Conservation (phyloP, 2,797 vertebrate species). For the Peromyscus aztecus region DNA sequence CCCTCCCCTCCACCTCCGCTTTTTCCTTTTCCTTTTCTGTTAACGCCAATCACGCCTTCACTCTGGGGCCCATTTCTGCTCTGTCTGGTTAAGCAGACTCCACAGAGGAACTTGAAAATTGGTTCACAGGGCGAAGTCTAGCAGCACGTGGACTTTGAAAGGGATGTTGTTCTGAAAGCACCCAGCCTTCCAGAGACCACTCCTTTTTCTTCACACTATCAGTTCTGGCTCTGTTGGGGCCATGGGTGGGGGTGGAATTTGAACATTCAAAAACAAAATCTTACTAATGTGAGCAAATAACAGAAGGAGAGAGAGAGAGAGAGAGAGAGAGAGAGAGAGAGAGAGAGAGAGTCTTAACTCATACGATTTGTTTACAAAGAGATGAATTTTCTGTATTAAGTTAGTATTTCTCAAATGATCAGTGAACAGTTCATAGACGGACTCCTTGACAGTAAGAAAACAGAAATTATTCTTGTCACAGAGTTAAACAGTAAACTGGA, state of each 20-base stretch:
- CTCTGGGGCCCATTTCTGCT: neutral
- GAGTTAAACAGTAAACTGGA: neutral
- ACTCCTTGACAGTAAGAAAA: neutral
- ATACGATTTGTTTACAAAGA: neutral
- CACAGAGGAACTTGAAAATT: neutral
- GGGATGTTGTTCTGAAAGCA: neutral
- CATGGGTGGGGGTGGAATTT: neutral
- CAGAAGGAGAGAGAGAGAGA: neutral
- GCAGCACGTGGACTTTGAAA: neutral
- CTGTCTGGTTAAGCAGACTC: neutral
- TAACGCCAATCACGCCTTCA: neutral
- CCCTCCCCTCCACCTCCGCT: no score
- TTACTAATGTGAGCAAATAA: neutral
- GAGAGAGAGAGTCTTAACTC: neutral
- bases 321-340: neutral
- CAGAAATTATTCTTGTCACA: neutral
- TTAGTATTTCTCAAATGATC: slow-evolving; percentile 47
- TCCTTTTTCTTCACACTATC: neutral
- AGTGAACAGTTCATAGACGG: neutral
- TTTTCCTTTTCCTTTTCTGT: neutral
- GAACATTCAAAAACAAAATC: neutral
- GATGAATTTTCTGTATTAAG: neutral
- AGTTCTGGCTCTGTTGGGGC: neutral
- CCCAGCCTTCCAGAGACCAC: neutral
- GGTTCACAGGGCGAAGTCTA: neutral